Conservation (phyloP, 2,888 invertebrate genomes). For the Pasiphila rectangulata region DNA sequence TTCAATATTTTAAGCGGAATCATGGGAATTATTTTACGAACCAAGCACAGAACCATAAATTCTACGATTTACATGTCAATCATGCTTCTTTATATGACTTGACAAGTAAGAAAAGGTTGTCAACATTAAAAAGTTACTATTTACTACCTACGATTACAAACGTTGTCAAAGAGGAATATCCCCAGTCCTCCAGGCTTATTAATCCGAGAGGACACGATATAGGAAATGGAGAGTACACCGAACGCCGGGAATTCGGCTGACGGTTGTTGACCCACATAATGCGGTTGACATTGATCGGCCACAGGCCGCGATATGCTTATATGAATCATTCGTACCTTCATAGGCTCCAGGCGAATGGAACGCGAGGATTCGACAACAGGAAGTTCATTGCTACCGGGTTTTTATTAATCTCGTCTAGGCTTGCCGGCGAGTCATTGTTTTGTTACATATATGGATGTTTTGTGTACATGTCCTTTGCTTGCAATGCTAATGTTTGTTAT, state of each 20-base stretch:
- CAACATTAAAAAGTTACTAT: too few species aligned
- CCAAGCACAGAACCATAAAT: too few species aligned
- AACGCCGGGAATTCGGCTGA: conserved; percentile 68
- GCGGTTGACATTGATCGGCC: conserved; percentile 80
- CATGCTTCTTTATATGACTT: neutral
- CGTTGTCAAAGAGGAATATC: neutral
- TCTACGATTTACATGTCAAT: neutral
- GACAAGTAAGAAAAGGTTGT: too few species aligned
- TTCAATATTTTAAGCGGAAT: neutral
- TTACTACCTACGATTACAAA: too few species aligned
- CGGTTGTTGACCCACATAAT: conserved; percentile 78
- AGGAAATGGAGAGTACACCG: conserved; percentile 63
- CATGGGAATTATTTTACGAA: conserved; percentile 3
- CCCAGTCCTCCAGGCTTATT: neutral
- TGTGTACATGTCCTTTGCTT: conserved; percentile 39
- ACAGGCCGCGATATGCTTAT: conserved; percentile 66
- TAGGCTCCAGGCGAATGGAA: conserved; percentile 32
- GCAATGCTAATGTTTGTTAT: conserved; percentile 31
- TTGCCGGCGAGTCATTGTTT: conserved; percentile 55
- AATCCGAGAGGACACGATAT: conserved; percentile 49
- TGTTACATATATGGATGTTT: conserved; percentile 30
- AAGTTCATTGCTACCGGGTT: conserved; percentile 68
- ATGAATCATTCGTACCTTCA: conserved; percentile 57
- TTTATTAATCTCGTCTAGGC: conserved; percentile 57
- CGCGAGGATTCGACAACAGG: conserved; percentile 60